A percentile compares a stretch with the other conserved stretches of the same genome.
These are phyloP conservation scores for Pheosia tremula DNA, from an alignment of 2,888 invertebrate species.

Conservation along the genomic window DNA sequence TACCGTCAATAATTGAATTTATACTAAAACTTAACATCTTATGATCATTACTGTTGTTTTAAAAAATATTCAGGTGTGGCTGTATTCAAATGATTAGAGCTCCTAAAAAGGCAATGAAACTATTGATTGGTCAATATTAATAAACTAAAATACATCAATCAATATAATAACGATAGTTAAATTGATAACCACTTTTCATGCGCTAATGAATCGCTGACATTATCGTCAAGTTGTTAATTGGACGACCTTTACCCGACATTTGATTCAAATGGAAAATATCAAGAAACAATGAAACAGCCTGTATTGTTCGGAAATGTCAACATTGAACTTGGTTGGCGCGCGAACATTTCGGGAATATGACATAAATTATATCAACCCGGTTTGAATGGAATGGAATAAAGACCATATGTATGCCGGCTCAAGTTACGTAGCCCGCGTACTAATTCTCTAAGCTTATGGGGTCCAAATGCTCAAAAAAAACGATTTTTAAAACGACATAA, in stretches of 20 bases:
- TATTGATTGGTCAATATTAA: conserved; percentile 19
- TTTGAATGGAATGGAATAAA: conserved; percentile 74
- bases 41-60: too few relatives aligned
- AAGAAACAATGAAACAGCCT: conserved; percentile 64
- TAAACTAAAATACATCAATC: conserved; percentile 17
- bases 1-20: too few relatives aligned
- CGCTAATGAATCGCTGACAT: conserved; percentile 49
- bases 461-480: conserved; percentile 34
- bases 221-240: conserved; percentile 44
- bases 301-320: conserved; percentile 78
- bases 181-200: conserved; percentile 18
- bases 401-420: conserved; percentile 78
- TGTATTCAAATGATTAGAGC: conserved; percentile 10
- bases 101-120: conserved; percentile 14
- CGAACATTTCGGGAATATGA: conserved; percentile 72
- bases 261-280: conserved; percentile 55
- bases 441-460: conserved; percentile 57
- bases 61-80: too few relatives aligned
- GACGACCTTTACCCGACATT: conserved; percentile 57
- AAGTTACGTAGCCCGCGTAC: conserved; percentile 71
- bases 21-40: too few relatives aligned
- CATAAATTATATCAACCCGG: conserved; percentile 80
- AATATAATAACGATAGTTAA: conserved; percentile 1
- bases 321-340: conserved; percentile 67
- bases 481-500: conserved; percentile 13